Evolutionary conservation across 2,113 vertebrate species (phyloP), one percentile per base, ranked within the genome.

Genomic region (Oncorhynchus clarkii): DNA sequence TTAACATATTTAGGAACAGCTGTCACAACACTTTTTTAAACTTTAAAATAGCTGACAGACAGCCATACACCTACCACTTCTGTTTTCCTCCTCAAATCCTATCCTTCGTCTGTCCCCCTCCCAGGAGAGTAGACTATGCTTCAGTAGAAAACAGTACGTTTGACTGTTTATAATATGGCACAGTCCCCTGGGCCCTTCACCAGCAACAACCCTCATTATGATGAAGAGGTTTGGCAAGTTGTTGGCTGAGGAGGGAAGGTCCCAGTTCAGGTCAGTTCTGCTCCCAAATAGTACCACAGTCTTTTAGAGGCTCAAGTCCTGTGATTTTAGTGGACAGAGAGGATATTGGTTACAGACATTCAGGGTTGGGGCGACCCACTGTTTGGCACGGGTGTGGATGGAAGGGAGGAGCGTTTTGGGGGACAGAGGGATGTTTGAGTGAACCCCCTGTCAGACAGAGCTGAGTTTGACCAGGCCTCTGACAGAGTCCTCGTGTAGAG

Each of bases 401-500:
- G 12, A 69, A 24, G 34, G 69, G 29, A 39, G 74, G 78, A 82
- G 66, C 24, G 72, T 75, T 72, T 31, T 75, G 0, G 70, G 72
- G 60, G 57, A 82, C 75, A 60, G 27, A 75, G 74, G 71, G 80
- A 64, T 26, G 73, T 73, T 71, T 79, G 68, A 51, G 59, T 7
- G 68, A 11, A 22, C 67, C 76, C 34, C 49, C 9, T 54, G 87
- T 98, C 95, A 99, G 88, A 99, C 97, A 0, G 97, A 99, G 90
- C 97, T 99, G 87, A 99, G 97, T 88, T 99, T 99, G 51, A 99
- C 96, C 12, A 99, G 88, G 81, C 97, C 97, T 65, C 97, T 94
- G 77, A 98, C 96, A 0, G 97, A 99, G 92, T 98, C 97, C 89
- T 98, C 97, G 60, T 99, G 97, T 84, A 99, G 87, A 0, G 97